Conservation (phyloP, 2,113 vertebrate genomes). For the Ceratotherium simum region DNA sequence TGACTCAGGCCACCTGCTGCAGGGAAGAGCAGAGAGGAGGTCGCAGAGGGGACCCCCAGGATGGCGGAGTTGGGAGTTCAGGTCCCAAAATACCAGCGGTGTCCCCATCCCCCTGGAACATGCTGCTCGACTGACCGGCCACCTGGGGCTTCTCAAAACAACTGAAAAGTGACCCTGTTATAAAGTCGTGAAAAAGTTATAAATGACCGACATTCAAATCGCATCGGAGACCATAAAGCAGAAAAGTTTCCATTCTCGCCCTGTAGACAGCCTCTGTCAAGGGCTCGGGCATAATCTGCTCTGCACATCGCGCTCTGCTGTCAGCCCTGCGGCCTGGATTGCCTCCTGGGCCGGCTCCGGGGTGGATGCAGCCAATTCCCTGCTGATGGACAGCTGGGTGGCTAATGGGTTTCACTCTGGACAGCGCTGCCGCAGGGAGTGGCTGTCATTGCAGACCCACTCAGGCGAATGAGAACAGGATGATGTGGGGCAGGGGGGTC, state of each 20-base stretch:
- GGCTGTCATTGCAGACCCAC: neutral
- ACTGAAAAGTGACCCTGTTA: neutral
- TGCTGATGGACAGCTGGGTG: neutral
- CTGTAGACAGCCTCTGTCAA: neutral
- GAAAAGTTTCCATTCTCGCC: neutral
- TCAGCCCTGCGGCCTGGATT: neutral
- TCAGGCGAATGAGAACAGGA: neutral
- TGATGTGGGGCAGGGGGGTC: neutral
- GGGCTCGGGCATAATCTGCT: too few relatives aligned
- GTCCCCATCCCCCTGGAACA: neutral
- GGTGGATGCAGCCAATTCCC: neutral
- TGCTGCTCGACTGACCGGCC: neutral
- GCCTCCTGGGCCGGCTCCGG: neutral
- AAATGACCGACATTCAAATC: neutral
- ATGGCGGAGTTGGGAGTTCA: neutral
- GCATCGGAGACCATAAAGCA: neutral
- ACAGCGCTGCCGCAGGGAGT: neutral
- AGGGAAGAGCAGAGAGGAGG: neutral
- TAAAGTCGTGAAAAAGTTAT: neutral
- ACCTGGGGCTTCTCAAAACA: neutral
- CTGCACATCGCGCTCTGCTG: neutral
- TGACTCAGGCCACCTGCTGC: neutral
- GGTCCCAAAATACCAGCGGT: neutral
- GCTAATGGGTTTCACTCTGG: neutral
- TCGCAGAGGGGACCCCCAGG: neutral